A percentile compares a stretch with the other conserved stretches of the same genome.
These are phyloP conservation scores for Diploptera punctata DNA, from an alignment of 2,888 invertebrate species.

Conservation along the genomic window DNA sequence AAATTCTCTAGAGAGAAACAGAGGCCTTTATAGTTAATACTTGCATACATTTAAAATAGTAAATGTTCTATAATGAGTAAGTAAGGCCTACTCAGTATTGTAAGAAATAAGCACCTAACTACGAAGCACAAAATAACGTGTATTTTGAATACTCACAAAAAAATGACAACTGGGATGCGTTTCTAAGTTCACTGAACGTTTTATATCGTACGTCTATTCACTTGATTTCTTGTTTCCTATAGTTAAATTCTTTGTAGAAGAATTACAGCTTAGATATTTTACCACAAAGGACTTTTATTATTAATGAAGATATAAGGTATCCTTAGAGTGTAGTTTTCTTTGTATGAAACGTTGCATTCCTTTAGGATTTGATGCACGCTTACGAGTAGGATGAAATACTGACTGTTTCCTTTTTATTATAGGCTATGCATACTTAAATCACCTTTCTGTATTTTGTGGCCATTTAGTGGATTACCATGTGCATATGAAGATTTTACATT, in stretches of 20 bases:
- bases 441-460: conserved; percentile 9
- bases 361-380: neutral
- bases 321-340: neutral
- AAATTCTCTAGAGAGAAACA: too few relatives aligned
- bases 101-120: too few relatives aligned
- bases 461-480: neutral
- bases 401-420: conserved; percentile 4
- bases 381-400: neutral
- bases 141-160: too few relatives aligned
- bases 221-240: neutral
- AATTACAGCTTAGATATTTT: neutral
- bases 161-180: too few relatives aligned
- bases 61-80: too few relatives aligned
- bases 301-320: conserved; percentile 14
- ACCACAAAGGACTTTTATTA: conserved; percentile 18
- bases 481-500: conserved; percentile 8
- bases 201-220: neutral
- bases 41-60: too few relatives aligned
- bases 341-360: neutral
- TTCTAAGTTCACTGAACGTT: neutral
- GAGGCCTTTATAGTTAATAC: too few relatives aligned
- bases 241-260: neutral
- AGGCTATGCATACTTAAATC: neutral
- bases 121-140: too few relatives aligned
- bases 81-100: too few relatives aligned